Percentiles rank a stretch among this genome's conserved stretches.
These are phyloP conservation scores for Coelopa pilipes DNA, from an alignment of 2,888 invertebrate genomes.

Conservation along the genomic window DNA sequence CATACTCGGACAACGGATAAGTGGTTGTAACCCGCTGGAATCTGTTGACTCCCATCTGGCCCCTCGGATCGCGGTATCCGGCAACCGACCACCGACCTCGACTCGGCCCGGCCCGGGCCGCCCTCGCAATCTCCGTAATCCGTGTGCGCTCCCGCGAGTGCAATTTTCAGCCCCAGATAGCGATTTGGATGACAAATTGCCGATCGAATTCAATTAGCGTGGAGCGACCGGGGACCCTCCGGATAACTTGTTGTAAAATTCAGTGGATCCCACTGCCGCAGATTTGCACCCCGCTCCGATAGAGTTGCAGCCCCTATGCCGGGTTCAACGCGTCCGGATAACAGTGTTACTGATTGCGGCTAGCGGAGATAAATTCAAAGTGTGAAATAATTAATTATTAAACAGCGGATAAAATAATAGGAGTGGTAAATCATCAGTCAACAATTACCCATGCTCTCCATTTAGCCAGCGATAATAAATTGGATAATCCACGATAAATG, in stretches of 20 bases:
- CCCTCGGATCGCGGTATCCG: no score
- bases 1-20: no score
- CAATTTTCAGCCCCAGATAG: slow-evolving; percentile 12
- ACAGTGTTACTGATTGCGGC: neutral
- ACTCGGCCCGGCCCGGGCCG: no score
- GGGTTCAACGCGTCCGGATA: neutral
- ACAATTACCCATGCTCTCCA: neutral
- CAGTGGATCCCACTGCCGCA: neutral
- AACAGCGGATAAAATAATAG: neutral
- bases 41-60: no score
- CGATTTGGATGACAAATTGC: slow-evolving; percentile 21
- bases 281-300: no score
- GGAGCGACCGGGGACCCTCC: neutral
- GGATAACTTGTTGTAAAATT: neutral
- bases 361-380: neutral
- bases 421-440: neutral
- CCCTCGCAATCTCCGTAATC: neutral
- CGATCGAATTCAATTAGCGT: slow-evolving; percentile 8
- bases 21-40: no score
- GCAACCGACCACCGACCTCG: no score
- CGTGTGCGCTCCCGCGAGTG: slow-evolving; percentile 7
- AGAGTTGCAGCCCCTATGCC: neutral
- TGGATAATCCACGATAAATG: neutral
- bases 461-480: neutral
- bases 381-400: no score